These are phyloP conservation scores for Diachasma alloeum DNA, from an alignment of 1,140 invertebrate species.

Conservation along the genomic window DNA sequence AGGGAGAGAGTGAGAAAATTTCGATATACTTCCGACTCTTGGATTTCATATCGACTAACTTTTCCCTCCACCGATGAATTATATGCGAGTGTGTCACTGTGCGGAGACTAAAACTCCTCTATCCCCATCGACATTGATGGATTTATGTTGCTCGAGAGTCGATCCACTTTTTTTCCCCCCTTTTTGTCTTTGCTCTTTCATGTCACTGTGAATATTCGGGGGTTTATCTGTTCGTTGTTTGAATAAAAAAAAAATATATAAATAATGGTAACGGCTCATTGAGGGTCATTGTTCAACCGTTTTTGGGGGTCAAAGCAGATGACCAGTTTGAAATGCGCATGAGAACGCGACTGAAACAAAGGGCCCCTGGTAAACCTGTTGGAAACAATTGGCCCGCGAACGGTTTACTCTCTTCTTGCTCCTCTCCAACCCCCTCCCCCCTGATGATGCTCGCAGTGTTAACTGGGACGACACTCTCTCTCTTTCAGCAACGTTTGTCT, in stretches of 20 bases:
- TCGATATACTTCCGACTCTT: conserved; percentile 11
- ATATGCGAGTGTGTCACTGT: conserved; percentile 6
- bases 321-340: conserved; percentile 54
- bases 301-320: conserved; percentile 54
- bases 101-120: not conserved
- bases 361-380: conserved; percentile 57
- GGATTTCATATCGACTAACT: conserved; percentile 17
- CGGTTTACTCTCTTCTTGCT: conserved; percentile 18
- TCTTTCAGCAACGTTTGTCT: not conserved
- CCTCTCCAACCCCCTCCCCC: not conserved
- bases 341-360: conserved; percentile 62
- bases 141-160: not conserved
- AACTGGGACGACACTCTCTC: conserved; percentile 8
- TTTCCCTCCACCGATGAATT: conserved; percentile 7
- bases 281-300: conserved; percentile 60
- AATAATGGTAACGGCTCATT: conserved; percentile 46
- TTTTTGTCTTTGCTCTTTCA: not conserved
- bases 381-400: conserved; percentile 55
- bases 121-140: conserved; percentile 3
- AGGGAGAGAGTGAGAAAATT: not conserved
- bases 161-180: not conserved
- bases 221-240: not conserved
- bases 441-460: conserved; percentile 1
- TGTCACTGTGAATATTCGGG: not conserved
- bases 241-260: not conserved